phyloP scores from a whole-genome alignment of 1,140 invertebrate genomes.

The Camponotus pennsylvanicus region DNA sequence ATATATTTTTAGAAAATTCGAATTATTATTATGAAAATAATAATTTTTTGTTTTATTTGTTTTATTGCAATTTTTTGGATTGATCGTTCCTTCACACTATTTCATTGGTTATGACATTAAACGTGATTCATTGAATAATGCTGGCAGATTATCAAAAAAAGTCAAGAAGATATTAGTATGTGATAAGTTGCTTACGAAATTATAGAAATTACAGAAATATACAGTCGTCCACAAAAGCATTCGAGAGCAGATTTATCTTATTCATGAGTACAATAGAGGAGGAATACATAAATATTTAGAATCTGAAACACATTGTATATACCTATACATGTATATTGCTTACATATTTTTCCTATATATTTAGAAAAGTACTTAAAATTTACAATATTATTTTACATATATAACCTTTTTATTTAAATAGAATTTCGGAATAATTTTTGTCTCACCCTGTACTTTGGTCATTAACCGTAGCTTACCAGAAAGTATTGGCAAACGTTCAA shows the following conservation, averaged over 20 bases:
- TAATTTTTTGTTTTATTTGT: neutral
- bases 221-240: neutral
- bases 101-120: neutral
- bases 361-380: neutral
- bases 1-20: too few relatives aligned
- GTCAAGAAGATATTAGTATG: neutral
- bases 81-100: neutral
- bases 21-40: neutral
- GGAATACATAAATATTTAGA: neutral
- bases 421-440: neutral
- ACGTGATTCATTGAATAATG: neutral
- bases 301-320: neutral
- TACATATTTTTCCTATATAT: neutral
- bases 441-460: neutral
- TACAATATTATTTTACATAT: neutral
- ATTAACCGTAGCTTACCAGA: neutral
- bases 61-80: neutral
- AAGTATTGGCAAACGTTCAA: too few relatives aligned
- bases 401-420: neutral
- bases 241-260: neutral
- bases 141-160: neutral
- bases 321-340: neutral
- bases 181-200: neutral
- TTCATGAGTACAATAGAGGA: neutral
- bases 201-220: neutral